Evolutionary conservation across 1,140 invertebrate species (phyloP), one percentile per base, ranked within the genome.

Genomic region (Spodoptera litura): DNA sequence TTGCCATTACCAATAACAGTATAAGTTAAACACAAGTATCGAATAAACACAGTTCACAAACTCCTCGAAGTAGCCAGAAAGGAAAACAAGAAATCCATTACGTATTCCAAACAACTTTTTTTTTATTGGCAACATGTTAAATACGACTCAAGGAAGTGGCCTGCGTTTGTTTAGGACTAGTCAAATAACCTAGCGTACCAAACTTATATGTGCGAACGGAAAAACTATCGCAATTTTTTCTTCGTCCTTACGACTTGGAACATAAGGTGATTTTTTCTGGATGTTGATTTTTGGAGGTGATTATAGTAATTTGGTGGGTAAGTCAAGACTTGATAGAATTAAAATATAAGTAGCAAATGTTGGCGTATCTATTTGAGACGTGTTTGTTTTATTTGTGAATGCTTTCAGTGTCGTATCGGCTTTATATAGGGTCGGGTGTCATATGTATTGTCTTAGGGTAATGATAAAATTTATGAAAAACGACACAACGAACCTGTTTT

Each of bases 61-160:
- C 59, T 68, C 11, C 59, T 68, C 11, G 31, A 53, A 73, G 44
- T 77, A 68, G 58, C 56, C 52, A 56, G 27, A 79, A 83, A 82
- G 73, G 73, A 83, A 83, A 86, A 82, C 79, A 81, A 70, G 73
- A 79, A 81, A 70, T 80, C 80, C 84, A 88, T 88, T 87, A 85
- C 78, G 82, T 83, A 87, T 87, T 80, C 81, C 81, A 86, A 87
- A 88, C 84, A 87, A 86, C 84, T 85, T 88, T 88, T 64, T 20
- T 72, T 88, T 87, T 84, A 87, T 85, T 84, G 84, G 84, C 78
- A 87, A 87, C 83, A 87, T 85, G 85, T 87, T 87, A 87, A 85
- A 83, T 81, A 81, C 78, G 81, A 62, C 76, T 83, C 70, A 52
- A 74, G 75, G 80, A 84, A 85, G 83, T 80, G 82, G 64, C 80